Evolutionary conservation across 2,113 vertebrate species (phyloP).

Genomic region (Podarcis cretensis): DNA sequence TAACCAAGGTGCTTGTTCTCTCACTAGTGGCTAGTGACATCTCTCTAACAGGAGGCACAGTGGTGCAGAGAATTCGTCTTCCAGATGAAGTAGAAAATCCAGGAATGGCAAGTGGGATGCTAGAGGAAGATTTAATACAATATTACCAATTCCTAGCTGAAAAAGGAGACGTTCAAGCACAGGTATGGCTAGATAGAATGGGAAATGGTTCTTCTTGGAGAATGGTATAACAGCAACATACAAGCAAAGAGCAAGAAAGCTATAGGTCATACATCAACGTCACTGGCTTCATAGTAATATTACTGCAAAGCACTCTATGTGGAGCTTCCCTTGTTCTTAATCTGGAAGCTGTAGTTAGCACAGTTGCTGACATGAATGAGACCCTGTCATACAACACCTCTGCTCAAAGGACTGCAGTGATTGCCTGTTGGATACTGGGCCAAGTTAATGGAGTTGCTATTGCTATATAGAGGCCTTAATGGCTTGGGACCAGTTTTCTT

Average conservation of each 20-base stretch:
- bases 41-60: conserved; percentile 93
- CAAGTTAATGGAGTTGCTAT: too few species aligned
- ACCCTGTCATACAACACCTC: too few species aligned
- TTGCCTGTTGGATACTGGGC: too few species aligned
- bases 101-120: conserved; percentile 94
- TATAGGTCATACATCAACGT: background rate
- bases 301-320: too few species aligned
- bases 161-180: conserved; percentile 98
- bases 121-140: conserved; percentile 98
- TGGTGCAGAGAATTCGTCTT: conserved; percentile 93
- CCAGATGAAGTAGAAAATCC: conserved; percentile 96
- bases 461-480: too few species aligned
- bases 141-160: conserved; percentile 99
- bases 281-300: too few species aligned
- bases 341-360: too few species aligned
- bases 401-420: too few species aligned
- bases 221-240: background rate
- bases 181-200: conserved; percentile 75
- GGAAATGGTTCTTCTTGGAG: background rate
- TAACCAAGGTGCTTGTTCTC: background rate
- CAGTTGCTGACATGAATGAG: too few species aligned
- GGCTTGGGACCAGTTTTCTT: too few species aligned
- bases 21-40: conserved; percentile 93
- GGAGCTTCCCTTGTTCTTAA: too few species aligned
- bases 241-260: background rate